Conservation (phyloP, 2,797 vertebrate genomes). For the Monodelphis domestica region DNA sequence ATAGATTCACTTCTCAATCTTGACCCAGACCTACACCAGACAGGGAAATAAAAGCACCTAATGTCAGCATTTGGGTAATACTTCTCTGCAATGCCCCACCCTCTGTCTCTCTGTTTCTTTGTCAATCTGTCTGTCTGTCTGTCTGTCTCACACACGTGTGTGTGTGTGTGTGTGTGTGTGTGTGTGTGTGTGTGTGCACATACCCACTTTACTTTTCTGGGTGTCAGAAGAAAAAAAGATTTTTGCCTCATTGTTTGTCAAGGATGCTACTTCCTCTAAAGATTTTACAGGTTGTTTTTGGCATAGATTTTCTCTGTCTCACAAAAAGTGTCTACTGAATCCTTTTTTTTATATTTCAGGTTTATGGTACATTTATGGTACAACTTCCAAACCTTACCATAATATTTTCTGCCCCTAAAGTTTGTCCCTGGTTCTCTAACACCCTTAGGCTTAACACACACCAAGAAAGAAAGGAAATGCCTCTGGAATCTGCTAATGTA, state of each 20-base stretch:
- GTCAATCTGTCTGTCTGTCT: too few relatives aligned
- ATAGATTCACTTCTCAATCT: conserved; percentile 27
- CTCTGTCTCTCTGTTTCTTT: neutral
- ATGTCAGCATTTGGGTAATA: conserved; percentile 38
- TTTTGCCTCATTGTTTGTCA: conserved; percentile 79
- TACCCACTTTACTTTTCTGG: conserved; percentile 49
- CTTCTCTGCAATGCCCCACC: neutral
- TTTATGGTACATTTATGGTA: conserved; percentile 58
- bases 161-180: too few relatives aligned
- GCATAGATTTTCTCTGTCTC: conserved; percentile 73
- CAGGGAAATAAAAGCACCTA: conserved; percentile 58
- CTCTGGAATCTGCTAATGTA: conserved; percentile 16
- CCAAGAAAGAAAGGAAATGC: conserved; percentile 6
- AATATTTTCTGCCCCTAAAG: conserved; percentile 47
- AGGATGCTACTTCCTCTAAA: conserved; percentile 74
- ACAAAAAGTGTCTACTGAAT: conserved; percentile 64
- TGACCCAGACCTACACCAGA: conserved; percentile 13
- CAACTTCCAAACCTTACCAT: conserved; percentile 52
- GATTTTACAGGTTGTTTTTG: conserved; percentile 76
- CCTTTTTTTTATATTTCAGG: conserved; percentile 73
- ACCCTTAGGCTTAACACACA: neutral
- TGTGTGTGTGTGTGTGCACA: too few relatives aligned
- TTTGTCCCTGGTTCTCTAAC: conserved; percentile 53
- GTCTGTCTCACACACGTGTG: too few relatives aligned
- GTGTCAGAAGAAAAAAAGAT: conserved; percentile 57